Conservation (phyloP, 2,888 invertebrate species). For the Protodeltote pygarga region DNA sequence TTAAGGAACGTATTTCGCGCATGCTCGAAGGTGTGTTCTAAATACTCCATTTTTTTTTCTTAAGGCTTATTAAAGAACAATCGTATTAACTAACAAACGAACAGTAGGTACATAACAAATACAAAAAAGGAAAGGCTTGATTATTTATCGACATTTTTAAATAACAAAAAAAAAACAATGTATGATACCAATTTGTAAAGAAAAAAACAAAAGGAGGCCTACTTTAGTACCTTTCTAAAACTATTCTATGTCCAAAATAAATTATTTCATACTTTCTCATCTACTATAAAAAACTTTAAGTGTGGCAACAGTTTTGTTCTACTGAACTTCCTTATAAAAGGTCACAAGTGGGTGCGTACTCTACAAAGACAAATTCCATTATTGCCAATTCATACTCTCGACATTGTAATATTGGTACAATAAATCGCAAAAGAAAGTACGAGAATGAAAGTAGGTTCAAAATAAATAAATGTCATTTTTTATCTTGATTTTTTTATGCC, state of each 20-base stretch:
- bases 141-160: no score
- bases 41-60: slow-evolving; percentile 4
- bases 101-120: no score
- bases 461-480: slow-evolving; percentile 20
- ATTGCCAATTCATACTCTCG: slow-evolving; percentile 50
- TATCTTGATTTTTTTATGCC: slow-evolving; percentile 12
- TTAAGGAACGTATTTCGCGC: background rate
- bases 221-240: no score
- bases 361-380: slow-evolving; percentile 14
- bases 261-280: no score
- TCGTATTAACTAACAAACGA: background rate
- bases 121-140: background rate
- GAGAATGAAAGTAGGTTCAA: slow-evolving; percentile 14
- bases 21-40: background rate
- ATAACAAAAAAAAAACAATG: no score
- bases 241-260: no score
- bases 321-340: slow-evolving; percentile 43
- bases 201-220: no score
- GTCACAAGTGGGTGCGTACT: slow-evolving; percentile 49
- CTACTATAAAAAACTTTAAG: background rate
- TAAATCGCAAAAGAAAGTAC: slow-evolving; percentile 27
- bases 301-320: slow-evolving; percentile 21
- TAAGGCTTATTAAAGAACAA: slow-evolving; percentile 2
- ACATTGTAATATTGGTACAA: slow-evolving; percentile 48
- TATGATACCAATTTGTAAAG: no score